These are phyloP conservation scores for Epinotia nisella DNA, from an alignment of 2,888 invertebrate species.

Conservation along the genomic window DNA sequence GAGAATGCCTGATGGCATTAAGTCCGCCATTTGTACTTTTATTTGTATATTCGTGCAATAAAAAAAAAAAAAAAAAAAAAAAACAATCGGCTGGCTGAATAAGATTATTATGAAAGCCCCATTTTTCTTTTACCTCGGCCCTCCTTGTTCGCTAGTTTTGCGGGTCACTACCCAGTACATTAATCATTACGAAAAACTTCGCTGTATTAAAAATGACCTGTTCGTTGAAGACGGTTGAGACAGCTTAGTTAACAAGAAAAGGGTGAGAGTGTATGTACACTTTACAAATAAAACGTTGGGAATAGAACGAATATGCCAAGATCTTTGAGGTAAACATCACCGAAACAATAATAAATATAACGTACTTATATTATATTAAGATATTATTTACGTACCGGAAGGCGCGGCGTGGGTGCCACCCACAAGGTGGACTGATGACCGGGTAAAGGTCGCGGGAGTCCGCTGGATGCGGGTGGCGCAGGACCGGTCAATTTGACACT, in stretches of 20 bases:
- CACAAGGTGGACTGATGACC: too few species aligned
- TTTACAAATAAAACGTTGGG: background rate
- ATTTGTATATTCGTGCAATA: too few species aligned
- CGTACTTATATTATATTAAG: too few species aligned
- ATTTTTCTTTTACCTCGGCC: conserved; percentile 2
- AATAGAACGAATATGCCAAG: background rate
- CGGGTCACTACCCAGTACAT: conserved; percentile 37
- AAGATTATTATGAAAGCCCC: background rate
- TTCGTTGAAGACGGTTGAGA: conserved; percentile 39
- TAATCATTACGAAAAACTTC: conserved; percentile 39
- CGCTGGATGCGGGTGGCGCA: too few species aligned
- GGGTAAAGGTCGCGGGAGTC: too few species aligned
- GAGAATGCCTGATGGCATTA: too few species aligned
- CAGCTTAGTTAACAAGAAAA: conserved; percentile 37
- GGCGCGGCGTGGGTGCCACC: too few species aligned
- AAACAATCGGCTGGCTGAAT: background rate
- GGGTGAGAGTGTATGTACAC: conserved; percentile 13
- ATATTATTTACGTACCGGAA: too few species aligned
- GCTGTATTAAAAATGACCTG: conserved; percentile 39
- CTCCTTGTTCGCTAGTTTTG: conserved; percentile 9
- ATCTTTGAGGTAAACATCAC: background rate
- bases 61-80: too few species aligned
- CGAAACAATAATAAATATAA: too few species aligned
- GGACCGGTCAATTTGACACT: too few species aligned
- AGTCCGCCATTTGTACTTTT: too few species aligned